A percentile compares a stretch with the other conserved stretches of the same genome.
phyloP scores from a whole-genome alignment of 2,888 invertebrate genomes.

The Noctua janthina region DNA sequence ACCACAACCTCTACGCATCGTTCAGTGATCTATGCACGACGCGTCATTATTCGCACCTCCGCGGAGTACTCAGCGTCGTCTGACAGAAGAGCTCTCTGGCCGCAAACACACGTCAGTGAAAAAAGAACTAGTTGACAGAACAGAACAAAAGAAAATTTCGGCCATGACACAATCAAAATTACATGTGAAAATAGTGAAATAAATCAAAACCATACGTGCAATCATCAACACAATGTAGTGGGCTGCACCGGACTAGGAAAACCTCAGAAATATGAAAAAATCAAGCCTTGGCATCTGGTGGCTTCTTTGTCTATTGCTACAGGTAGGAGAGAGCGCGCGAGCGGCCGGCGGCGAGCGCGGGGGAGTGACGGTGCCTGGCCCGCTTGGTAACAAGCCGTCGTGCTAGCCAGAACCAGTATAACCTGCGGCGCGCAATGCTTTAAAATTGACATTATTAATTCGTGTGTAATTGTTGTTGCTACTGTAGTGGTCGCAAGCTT shows the following conservation, averaged over 20 bases:
- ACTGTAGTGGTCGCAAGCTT: neutral
- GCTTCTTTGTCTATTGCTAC: slow-evolving; percentile 79
- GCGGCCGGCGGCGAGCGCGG: neutral
- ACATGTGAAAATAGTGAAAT: slow-evolving; percentile 68
- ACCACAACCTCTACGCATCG: neutral
- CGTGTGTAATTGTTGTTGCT: neutral
- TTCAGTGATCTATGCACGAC: slow-evolving; percentile 21
- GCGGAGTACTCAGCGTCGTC: slow-evolving; percentile 6
- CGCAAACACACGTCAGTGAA: slow-evolving; percentile 63
- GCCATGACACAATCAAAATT: slow-evolving; percentile 79
- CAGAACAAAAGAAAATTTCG: slow-evolving; percentile 82
- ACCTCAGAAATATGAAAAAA: slow-evolving; percentile 78
- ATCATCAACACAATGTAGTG: slow-evolving; percentile 75
- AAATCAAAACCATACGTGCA: slow-evolving; percentile 26
- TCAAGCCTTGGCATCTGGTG: slow-evolving; percentile 77
- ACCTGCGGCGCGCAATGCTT: neutral
- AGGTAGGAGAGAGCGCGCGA: slow-evolving; percentile 71
- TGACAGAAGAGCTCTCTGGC: slow-evolving; percentile 66
- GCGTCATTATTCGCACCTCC: slow-evolving; percentile 10
- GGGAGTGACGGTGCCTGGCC: neutral
- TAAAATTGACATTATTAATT: neutral
- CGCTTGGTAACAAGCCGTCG: neutral
- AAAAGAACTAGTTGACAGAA: slow-evolving; percentile 65
- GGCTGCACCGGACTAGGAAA: slow-evolving; percentile 44
- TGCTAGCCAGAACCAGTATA: neutral